Conservation (phyloP, 2,888 invertebrate species). For the Druceiella hillmani region DNA sequence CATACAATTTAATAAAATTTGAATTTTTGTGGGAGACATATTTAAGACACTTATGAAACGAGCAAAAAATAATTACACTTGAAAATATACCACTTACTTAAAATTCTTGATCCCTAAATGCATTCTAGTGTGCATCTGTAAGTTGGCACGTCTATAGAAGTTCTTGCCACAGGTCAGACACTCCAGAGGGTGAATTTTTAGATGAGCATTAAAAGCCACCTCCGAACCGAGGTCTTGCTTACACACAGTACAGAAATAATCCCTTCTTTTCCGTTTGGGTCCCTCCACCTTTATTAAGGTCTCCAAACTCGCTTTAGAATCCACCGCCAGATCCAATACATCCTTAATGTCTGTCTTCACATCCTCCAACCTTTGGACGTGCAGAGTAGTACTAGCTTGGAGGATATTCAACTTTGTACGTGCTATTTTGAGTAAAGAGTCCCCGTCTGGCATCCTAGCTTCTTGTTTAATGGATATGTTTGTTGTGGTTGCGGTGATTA, state of each 20-base stretch:
- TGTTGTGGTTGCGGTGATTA: constrained; percentile 27
- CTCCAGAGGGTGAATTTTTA: constrained; percentile 75
- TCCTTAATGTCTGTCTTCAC: too few species aligned
- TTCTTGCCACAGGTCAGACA: constrained; percentile 78
- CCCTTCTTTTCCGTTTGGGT: constrained; percentile 20
- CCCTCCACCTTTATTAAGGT: constrained; percentile 46
- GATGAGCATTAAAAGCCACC: constrained; percentile 64
- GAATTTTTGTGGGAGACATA: too few species aligned
- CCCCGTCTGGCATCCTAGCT: constrained; percentile 25
- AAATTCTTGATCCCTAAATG: constrained; percentile 74
- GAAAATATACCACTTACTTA: constrained; percentile 48
- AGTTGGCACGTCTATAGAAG: constrained; percentile 67
- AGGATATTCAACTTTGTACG: constrained; percentile 2
- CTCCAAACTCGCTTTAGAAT: constrained; percentile 42
- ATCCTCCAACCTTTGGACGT: constrained; percentile 13
- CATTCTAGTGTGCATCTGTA: constrained; percentile 72
- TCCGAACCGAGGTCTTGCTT: constrained; percentile 63
- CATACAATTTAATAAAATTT: too few species aligned
- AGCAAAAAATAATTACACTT: too few species aligned
- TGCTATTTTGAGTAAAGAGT: constrained; percentile 35
- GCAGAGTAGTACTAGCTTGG: constrained; percentile 17
- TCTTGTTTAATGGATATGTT: constrained; percentile 29
- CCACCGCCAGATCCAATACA: too few species aligned
- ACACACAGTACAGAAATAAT: constrained; percentile 52
- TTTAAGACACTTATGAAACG: too few species aligned